phyloP scores from a whole-genome alignment of 2,888 invertebrate genomes.

The Laspeyria flexula region DNA sequence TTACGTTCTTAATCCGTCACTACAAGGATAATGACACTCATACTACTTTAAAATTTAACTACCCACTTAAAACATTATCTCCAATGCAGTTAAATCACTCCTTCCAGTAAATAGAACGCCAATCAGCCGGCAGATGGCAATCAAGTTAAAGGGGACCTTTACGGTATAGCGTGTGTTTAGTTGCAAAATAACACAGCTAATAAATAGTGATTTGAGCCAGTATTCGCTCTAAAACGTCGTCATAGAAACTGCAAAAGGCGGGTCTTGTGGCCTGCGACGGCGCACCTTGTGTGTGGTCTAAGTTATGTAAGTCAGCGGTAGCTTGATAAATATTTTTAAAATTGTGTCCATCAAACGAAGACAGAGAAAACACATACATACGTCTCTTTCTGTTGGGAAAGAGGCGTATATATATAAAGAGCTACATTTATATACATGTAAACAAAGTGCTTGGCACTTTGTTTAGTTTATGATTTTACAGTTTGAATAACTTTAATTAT shows the following conservation, averaged over 20 bases:
- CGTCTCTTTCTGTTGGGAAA: too few relatives aligned
- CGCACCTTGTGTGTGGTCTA: conserved; percentile 38
- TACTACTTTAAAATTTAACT: too few relatives aligned
- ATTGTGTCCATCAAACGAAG: too few relatives aligned
- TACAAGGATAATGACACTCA: too few relatives aligned
- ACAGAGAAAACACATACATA: too few relatives aligned
- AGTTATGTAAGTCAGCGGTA: conserved; percentile 13
- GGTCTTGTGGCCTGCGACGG: conserved; percentile 55
- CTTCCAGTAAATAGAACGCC: conserved; percentile 21
- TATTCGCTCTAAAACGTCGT: conserved; percentile 60
- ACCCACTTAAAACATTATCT: too few relatives aligned
- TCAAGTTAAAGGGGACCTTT: conserved; percentile 28
- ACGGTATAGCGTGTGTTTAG: conserved; percentile 46
- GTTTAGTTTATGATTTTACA: too few relatives aligned
- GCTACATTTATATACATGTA: too few relatives aligned
- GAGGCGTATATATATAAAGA: too few relatives aligned
- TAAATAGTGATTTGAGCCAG: conserved; percentile 75
- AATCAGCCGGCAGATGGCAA: conserved; percentile 33
- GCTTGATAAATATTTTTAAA: not conserved
- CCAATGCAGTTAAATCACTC: not conserved
- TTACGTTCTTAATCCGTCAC: too few relatives aligned
- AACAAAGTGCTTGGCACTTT: too few relatives aligned
- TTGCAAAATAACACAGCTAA: conserved; percentile 64
- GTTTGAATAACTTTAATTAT: too few relatives aligned
- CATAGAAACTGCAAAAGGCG: conserved; percentile 70